phyloP scores from a whole-genome alignment of 2,113 vertebrate genomes.

The Indicator indicator region DNA sequence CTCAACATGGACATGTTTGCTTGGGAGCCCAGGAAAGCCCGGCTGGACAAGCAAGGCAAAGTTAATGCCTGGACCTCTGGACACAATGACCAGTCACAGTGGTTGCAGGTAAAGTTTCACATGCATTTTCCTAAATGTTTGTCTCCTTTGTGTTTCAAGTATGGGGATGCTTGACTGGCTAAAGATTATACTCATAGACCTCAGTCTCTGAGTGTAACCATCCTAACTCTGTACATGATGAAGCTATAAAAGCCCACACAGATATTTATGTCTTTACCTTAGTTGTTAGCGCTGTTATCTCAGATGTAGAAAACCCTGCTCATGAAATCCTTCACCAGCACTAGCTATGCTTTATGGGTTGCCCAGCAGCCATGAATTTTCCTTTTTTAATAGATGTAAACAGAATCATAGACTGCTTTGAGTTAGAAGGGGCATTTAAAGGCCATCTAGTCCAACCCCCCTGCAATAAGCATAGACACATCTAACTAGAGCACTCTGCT shows the following conservation, averaged over 20 bases:
- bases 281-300: background rate
- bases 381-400: background rate
- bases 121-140: background rate
- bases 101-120: conserved; percentile 88
- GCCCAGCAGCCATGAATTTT: background rate
- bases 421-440: background rate
- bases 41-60: conserved; percentile 97
- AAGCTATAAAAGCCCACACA: background rate
- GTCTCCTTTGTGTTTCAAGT: background rate
- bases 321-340: background rate
- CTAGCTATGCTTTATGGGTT: background rate
- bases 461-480: background rate
- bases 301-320: background rate
- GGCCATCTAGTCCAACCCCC: background rate
- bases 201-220: background rate
- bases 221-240: background rate
- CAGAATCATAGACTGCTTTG: background rate
- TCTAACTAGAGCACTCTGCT: background rate
- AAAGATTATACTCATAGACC: background rate
- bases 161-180: accelerated
- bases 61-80: conserved; percentile 98
- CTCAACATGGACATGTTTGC: conserved; percentile 99
- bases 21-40: conserved; percentile 97
- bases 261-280: background rate
- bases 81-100: conserved; percentile 96